Conservation (phyloP, 2,113 vertebrate species). For the Carassius auratus region DNA sequence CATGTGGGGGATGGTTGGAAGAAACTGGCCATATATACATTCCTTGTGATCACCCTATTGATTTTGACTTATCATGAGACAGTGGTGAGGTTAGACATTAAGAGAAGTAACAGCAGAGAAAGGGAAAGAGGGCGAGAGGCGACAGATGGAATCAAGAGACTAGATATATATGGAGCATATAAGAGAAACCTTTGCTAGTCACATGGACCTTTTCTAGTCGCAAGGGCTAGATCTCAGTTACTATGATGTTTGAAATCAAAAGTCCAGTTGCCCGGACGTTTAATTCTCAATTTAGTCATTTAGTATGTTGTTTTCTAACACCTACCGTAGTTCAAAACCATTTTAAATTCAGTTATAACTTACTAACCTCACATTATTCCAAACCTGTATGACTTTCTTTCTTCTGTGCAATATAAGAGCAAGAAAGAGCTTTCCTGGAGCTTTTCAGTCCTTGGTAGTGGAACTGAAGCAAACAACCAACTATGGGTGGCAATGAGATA, state of each 20-base stretch:
- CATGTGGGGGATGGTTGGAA: conserved; percentile 43
- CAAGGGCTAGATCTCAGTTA: background rate
- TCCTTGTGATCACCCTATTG: conserved; percentile 53
- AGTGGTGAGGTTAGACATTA: conserved; percentile 37
- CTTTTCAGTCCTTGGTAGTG: too few relatives aligned
- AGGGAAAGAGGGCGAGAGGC: background rate
- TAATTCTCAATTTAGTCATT: background rate
- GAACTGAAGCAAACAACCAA: too few relatives aligned
- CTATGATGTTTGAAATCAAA: background rate
- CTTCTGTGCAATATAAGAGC: background rate
- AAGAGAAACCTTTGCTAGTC: background rate
- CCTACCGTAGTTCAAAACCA: background rate
- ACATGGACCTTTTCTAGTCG: background rate
- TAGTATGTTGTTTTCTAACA: background rate
- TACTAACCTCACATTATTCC: too few relatives aligned
- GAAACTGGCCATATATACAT: conserved; percentile 54
- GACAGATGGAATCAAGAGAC: conserved; percentile 1
- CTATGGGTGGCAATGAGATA: too few relatives aligned
- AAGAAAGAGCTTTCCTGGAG: too few relatives aligned
- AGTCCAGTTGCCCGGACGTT: background rate
- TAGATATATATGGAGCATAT: background rate
- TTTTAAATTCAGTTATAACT: background rate
- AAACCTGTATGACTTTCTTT: background rate
- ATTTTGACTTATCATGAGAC: conserved; percentile 56
- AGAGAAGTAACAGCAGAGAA: background rate